Base-by-base conservation (phyloP, 2,797 vertebrate species). In the Diplodus puntazzo region DNA sequence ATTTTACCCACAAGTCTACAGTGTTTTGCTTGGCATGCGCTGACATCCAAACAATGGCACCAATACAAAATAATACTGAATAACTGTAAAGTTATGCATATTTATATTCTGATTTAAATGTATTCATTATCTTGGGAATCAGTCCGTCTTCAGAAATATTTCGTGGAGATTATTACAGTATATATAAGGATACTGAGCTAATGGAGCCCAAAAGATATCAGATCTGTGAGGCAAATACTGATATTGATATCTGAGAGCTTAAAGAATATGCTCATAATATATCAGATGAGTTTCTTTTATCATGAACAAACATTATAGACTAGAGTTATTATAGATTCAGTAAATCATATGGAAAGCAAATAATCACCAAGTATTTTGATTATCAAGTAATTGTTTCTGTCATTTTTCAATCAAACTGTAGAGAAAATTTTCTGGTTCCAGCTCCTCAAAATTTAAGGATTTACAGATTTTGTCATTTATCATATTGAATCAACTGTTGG, bases 121-220 rank as follows among this genome's bases (percentile, higher is more conserved):
- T n/a, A 48, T 42, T 0, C 23, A 73, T 53, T 30, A 62, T 63
- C 23, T 21, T 42, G 20, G 16, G 4, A 13, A 20, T 63, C 11
- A 11, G 17, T 48, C 48, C 2, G 0, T 48, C 23, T 39, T 73
- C 27, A 70, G 10, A 60, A 34, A 75, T 1, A 66, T n/a, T 52
- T 34, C n/a, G 25, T 61, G 20, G n/a, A 53, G 48, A 66, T 68
- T 11, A 59, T 62, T 13, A 20, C 42, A 45, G 10, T 39, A 70
- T 70, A 77, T 57, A 30, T 65, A 61, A 4, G n/a, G 4, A 69
- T 69, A 17, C 58, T 74, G 14, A 68, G 20, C 4, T 16, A 42
- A 11, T 5, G 23, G 12, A 55, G 16, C 14, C 10, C 1, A 11
- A 55, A 34, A 50, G 16, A 13, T 42, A 17, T 6, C 18, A 3